A percentile compares a stretch with the other conserved stretches of the same genome.
Conservation (phyloP, 2,888 invertebrate genomes). For the Ommatoiulus sabulosus region DNA sequence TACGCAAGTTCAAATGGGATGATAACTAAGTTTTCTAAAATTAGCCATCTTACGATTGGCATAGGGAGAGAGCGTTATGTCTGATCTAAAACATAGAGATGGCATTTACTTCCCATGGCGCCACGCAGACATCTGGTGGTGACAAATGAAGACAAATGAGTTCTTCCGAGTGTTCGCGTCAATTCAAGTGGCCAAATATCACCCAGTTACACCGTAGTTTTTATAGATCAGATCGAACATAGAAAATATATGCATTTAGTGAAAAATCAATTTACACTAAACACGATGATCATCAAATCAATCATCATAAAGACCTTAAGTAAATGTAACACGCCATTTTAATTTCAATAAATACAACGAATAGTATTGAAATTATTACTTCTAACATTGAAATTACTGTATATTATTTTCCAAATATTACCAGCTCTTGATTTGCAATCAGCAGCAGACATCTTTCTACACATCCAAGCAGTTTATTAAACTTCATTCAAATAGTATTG, state of each 20-base stretch:
- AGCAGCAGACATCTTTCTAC: too few species aligned
- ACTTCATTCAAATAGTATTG: too few species aligned
- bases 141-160: slow-evolving; percentile 57
- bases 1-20: neutral
- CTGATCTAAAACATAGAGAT: neutral
- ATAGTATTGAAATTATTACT: too few species aligned
- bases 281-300: neutral
- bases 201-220: neutral
- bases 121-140: slow-evolving; percentile 52
- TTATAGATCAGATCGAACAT: neutral
- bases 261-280: neutral
- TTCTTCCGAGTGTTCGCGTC: slow-evolving; percentile 47
- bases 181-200: slow-evolving; percentile 53
- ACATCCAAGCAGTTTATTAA: too few species aligned
- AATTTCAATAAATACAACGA: too few species aligned
- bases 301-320: neutral
- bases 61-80: neutral
- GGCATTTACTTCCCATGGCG: neutral
- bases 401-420: too few species aligned
- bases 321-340: too few species aligned
- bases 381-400: too few species aligned
- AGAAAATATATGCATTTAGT: neutral
- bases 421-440: too few species aligned
- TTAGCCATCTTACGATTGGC: neutral
- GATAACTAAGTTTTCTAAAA: neutral